Conservation (phyloP, 1,140 invertebrate genomes). For the Aphelenchoides fujianensis region DNA sequence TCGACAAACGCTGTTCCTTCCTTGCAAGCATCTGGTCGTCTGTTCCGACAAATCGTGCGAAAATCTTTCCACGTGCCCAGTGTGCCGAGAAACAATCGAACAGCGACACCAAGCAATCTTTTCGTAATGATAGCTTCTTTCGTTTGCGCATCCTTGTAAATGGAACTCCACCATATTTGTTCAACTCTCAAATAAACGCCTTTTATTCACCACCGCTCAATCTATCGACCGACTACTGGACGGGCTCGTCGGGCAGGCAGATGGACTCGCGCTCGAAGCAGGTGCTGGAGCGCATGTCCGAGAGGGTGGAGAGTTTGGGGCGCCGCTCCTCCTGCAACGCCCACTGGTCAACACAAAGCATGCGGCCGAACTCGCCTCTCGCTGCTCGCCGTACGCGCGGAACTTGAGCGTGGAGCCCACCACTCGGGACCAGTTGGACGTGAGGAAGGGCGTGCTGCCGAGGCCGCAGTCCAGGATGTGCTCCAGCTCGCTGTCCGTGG, state of each 20-base stretch:
- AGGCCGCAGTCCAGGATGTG: conserved; percentile 12
- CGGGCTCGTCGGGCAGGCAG: conserved; percentile 8
- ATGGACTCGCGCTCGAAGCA: conserved; percentile 41
- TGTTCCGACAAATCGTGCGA: too few species aligned
- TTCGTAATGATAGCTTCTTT: too few species aligned
- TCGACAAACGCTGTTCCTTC: too few species aligned
- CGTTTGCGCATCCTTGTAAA: too few species aligned
- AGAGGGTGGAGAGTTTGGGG: conserved; percentile 34
- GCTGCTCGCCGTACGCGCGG: conserved; percentile 14
- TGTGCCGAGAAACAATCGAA: too few species aligned
- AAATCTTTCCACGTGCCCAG: too few species aligned
- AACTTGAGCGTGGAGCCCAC: conserved; percentile 16
- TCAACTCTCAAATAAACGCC: too few species aligned
- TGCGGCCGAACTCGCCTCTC: conserved; percentile 24
- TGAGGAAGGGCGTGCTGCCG: conserved; percentile 24
- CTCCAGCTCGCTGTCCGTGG: conserved; percentile 21
- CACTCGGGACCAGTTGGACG: conserved; percentile 29
- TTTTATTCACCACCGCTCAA: too few species aligned
- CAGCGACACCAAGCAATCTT: too few species aligned
- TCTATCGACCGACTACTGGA: too few species aligned
- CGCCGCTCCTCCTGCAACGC: conserved; percentile 20
- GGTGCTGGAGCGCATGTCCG: conserved; percentile 40
- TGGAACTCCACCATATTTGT: too few species aligned
- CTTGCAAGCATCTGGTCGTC: too few species aligned
- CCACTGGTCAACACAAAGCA: neutral